Evolutionary conservation across 2,888 invertebrate species (phyloP), one percentile per base, ranked within the genome.

Genomic region (Nemurella pictetii): DNA sequence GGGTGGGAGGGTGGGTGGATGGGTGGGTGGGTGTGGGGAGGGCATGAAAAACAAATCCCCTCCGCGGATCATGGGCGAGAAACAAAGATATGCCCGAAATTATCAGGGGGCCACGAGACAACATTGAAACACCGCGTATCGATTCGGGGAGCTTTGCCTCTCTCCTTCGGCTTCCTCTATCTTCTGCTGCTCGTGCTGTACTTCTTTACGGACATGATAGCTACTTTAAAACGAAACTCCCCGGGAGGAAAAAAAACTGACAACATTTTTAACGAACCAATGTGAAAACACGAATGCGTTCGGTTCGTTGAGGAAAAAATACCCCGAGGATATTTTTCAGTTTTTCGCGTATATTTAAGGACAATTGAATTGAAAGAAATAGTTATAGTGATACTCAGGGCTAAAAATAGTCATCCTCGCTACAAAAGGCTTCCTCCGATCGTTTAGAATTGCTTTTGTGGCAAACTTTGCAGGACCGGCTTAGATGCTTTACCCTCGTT

Each of bases 21-120:
- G 7, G 74, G 74, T 7, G n/a, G 25, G 25, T n/a, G n/a, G n/a
- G n/a, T n/a, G n/a, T n/a, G n/a, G n/a, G n/a, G n/a, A n/a, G 82
- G 29, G 26, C 55, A 55, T 25, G 82, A 82, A 82, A 82, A 82
- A 82, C 82, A 82, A 82, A 36, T 36, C 82, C 72, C 55, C 27
- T 75, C 30, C 28, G 78, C 28, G 28, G 30, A 30, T 27, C 28
- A 78, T 5, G 30, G 78, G 78, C 30, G 30, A 30, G 78, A 30
- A 78, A 36, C 26, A 72, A 72, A 82, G 55, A 55, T 55, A 82
- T 82, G 27, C 82, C 55, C 82, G 82, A 82, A 55, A 82, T 82
- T 82, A 82, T 82, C 82, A 82, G 72, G 82, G 82, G 82, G 82
- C 55, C 55, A 20, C 55, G 55, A 55, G 55, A 55, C 55, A 55